Evolutionary conservation across 2,888 invertebrate species (phyloP).

Genomic region (Aphodius granarius): DNA sequence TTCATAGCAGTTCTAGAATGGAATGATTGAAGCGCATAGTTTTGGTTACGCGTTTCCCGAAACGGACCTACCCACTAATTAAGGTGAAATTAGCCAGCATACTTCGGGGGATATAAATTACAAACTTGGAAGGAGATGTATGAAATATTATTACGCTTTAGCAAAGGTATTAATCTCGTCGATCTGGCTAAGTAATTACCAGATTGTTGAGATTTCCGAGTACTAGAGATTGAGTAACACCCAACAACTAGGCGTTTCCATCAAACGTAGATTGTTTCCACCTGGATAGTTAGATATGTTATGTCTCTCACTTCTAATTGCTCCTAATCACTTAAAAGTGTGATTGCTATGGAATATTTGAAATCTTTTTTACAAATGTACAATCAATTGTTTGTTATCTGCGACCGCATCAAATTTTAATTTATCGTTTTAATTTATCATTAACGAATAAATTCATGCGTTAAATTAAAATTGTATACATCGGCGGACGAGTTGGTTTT

Average conservation of each 20-base stretch:
- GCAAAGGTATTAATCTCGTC: conserved; percentile 9
- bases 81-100: not conserved
- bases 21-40: not conserved
- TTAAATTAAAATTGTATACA: conserved; percentile 23
- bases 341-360: not conserved
- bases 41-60: not conserved
- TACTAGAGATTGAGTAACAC: not conserved
- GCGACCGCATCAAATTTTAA: not conserved
- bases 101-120: conserved; percentile 6
- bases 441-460: conserved; percentile 21
- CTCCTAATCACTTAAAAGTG: no score
- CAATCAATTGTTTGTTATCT: not conserved
- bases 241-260: not conserved
- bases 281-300: not conserved
- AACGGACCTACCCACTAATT: not conserved
- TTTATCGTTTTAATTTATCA: no score
- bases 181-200: conserved; percentile 10
- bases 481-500: not conserved
- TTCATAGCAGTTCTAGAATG: not conserved
- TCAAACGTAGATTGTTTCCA: not conserved
- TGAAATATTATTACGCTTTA: conserved; percentile 8
- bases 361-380: not conserved
- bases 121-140: conserved; percentile 4
- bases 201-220: conserved; percentile 1
- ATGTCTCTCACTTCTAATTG: no score